These are phyloP conservation scores for Ophraella communa DNA, from an alignment of 2,888 invertebrate genomes.

Conservation along the genomic window DNA sequence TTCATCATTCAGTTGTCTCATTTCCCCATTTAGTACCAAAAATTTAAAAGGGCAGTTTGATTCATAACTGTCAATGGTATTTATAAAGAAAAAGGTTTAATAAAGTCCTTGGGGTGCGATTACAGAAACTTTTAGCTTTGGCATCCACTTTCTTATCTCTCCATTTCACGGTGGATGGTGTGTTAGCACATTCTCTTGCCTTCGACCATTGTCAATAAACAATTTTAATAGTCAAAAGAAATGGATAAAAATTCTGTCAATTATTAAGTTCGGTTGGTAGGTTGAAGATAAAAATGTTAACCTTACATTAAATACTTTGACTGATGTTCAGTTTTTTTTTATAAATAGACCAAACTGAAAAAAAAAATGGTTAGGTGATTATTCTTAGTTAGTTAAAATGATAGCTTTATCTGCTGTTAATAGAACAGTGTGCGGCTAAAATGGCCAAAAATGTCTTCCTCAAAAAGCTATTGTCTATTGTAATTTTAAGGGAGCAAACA, in stretches of 20 bases:
- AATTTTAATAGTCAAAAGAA: too few relatives aligned
- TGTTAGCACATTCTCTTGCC: too few relatives aligned
- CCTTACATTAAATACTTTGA: background rate
- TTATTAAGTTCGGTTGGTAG: background rate
- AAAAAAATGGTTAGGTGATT: slow-evolving; percentile 20
- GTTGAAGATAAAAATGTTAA: background rate
- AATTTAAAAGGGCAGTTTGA: too few relatives aligned
- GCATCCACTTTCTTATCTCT: too few relatives aligned
- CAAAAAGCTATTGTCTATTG: slow-evolving; percentile 53
- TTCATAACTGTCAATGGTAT: too few relatives aligned
- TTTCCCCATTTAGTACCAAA: too few relatives aligned
- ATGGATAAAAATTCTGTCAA: background rate
- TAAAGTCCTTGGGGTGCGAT: too few relatives aligned
- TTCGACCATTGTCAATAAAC: too few relatives aligned
- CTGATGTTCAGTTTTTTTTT: background rate
- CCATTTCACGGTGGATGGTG: too few relatives aligned
- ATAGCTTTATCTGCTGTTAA: slow-evolving; percentile 54
- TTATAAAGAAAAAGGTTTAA: too few relatives aligned
- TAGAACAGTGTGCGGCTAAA: slow-evolving; percentile 57
- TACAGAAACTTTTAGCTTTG: too few relatives aligned
- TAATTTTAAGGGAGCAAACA: slow-evolving; percentile 53
- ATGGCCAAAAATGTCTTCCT: slow-evolving; percentile 60
- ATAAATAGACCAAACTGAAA: slow-evolving; percentile 19
- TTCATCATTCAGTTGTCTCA: too few relatives aligned
- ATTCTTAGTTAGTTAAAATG: slow-evolving; percentile 31